These are phyloP conservation scores for Pogona vitticeps DNA, from an alignment of 2,113 vertebrate species.

Conservation along the genomic window DNA sequence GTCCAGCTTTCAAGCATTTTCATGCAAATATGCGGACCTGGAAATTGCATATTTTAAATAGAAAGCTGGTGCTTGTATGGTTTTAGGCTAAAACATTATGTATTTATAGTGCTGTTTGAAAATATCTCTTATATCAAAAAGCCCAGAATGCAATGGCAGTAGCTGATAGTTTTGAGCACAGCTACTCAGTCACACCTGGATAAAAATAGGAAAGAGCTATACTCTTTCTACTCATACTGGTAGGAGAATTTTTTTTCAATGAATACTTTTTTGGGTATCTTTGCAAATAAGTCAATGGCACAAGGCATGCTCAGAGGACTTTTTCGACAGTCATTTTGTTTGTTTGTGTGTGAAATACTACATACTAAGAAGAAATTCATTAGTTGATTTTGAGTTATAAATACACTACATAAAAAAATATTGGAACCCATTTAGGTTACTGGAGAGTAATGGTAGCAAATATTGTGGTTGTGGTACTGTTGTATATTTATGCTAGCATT, in stretches of 20 bases:
- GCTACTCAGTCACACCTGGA: neutral
- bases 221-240: neutral
- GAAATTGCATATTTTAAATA: conserved; percentile 3
- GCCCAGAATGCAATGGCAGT: neutral
- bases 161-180: neutral
- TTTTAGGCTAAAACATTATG: neutral
- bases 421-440: neutral
- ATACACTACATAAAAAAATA: neutral
- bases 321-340: neutral
- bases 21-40: neutral
- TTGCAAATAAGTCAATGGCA: neutral
- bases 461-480: no score
- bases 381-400: neutral
- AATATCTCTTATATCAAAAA: neutral
- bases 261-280: neutral
- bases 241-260: neutral
- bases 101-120: neutral
- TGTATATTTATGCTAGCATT: no score
- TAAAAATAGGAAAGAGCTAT: neutral
- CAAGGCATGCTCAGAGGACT: neutral
- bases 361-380: neutral
- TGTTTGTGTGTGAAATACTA: neutral
- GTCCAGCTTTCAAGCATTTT: conserved; percentile 11
- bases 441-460: neutral
- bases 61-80: neutral